Conservation (phyloP, 92 coral and sea anemone species). For the Diadumene lineata region DNA sequence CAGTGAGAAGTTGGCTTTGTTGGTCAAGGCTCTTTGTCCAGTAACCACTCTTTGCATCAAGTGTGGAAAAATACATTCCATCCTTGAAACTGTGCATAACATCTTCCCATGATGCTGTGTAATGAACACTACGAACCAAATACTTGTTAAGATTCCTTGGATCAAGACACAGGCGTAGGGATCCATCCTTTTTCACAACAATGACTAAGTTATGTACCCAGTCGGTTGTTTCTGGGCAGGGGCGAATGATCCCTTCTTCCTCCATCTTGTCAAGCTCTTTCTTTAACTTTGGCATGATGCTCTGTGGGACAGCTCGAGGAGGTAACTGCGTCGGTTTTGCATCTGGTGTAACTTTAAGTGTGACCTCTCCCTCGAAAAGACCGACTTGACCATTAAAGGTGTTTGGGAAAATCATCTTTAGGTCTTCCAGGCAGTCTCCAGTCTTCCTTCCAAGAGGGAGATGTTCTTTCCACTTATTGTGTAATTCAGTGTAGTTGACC, state of each 20-base stretch:
- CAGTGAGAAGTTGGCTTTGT: conserved; percentile 53
- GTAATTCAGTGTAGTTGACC: conserved; percentile 50
- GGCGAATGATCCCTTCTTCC: conserved; percentile 62
- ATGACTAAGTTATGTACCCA: conserved; percentile 72
- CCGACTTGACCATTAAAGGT: conserved; percentile 70
- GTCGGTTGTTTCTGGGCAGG: conserved; percentile 75
- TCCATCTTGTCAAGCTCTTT: conserved; percentile 69
- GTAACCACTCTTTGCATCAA: conserved; percentile 61
- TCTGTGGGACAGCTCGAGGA: conserved; percentile 63
- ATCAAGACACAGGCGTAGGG: conserved; percentile 68
- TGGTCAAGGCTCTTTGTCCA: conserved; percentile 52
- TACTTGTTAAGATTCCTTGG: conserved; percentile 57
- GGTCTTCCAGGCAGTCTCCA: conserved; percentile 65
- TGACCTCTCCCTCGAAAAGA: conserved; percentile 59
- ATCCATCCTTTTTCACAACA: conserved; percentile 57
- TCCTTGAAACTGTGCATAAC: conserved; percentile 54
- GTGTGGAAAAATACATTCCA: conserved; percentile 52
- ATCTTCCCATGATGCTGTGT: conserved; percentile 39
- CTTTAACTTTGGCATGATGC: no score
- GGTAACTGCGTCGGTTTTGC: conserved; percentile 67
- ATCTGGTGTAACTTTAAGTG: conserved; percentile 56
- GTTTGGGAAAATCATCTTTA: conserved; percentile 52
- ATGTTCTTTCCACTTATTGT: conserved; percentile 62
- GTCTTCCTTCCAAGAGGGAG: conserved; percentile 66
- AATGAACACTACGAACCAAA: conserved; percentile 35